Base-by-base conservation (phyloP, 2,888 invertebrate genomes). In the Chalcosyrphus nemorum region DNA sequence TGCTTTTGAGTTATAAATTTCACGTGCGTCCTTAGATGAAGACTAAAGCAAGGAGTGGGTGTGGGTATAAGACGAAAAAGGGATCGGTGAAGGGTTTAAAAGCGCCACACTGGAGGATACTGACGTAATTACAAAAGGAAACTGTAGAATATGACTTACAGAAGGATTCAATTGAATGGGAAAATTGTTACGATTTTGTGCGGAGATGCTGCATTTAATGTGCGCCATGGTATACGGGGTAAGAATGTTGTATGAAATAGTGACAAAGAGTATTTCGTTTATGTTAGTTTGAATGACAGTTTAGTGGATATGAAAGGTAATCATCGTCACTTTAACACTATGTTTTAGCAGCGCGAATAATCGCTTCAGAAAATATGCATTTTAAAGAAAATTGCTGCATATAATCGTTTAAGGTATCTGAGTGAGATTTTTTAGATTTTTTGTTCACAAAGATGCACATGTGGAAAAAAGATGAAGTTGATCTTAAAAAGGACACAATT, bases 1-100 rank as follows among this genome's bases (percentile, higher is more conserved):
- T 57, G 27, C 41, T 35, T 72, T 59, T 56, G 56, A 74, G 72
- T 71, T 77, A 77, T 76, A 71, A 81, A 81, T 76, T 76, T 81
- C 76, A 81, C 74, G 74, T 81, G 81, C 75, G 57, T 57, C 50
- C 80, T 52, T 38, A 66, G 56, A 80, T 65, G 43, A 56, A 54
- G 43, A n/a, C n/a, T 56, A 21, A 19, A 35, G 32, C 47, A 56
- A 24, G n/a, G 32, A 41, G 41, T 11, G 24, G 9, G 41, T n/a
- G n/a, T n/a, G n/a, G n/a, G n/a, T n/a, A n/a, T n/a, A n/a, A n/a
- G n/a, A n/a, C n/a, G 56, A 3, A 15, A 65, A 43, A 32, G 17
- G 15, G 81, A 66, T 52, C 50, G 24, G 4, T 38, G 27, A 63
- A 75, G 68, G 57, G 81, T 43, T 81, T 61, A 70, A 35, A n/a